phyloP scores from a whole-genome alignment of 2,113 vertebrate genomes.

The Poicephalus meyeri region DNA sequence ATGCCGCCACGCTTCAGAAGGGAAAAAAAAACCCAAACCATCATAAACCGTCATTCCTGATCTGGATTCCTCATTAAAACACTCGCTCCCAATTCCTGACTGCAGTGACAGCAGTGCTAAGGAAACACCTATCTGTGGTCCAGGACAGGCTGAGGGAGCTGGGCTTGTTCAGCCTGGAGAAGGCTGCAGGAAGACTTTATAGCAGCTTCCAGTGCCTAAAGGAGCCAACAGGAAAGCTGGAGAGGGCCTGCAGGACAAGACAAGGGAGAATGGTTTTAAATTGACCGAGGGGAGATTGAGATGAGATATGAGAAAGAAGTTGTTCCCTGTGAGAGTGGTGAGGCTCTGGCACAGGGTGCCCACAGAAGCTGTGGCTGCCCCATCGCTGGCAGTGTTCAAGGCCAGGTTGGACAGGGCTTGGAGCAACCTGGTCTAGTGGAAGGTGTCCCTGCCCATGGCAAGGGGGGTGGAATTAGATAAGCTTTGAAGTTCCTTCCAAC shows the following conservation, averaged over 20 bases:
- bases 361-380: background rate
- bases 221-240: background rate
- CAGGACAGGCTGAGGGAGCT: background rate
- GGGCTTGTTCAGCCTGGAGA: background rate
- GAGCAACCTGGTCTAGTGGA: background rate
- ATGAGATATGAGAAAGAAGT: background rate
- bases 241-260: background rate
- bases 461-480: background rate
- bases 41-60: background rate
- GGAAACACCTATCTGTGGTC: background rate
- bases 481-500: background rate
- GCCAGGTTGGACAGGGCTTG: background rate
- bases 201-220: background rate
- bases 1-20: rapidly evolving
- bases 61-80: background rate
- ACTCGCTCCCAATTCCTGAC: background rate
- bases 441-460: background rate
- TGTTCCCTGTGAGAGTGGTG: background rate
- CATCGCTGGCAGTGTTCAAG: background rate
- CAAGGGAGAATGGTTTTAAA: background rate
- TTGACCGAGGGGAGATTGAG: background rate
- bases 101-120: background rate
- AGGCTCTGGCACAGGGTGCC: background rate
- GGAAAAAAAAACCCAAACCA: background rate
- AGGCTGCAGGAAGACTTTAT: background rate